These are phyloP conservation scores for Kradibia gibbosae DNA, from an alignment of 1,140 invertebrate genomes.

Conservation along the genomic window DNA sequence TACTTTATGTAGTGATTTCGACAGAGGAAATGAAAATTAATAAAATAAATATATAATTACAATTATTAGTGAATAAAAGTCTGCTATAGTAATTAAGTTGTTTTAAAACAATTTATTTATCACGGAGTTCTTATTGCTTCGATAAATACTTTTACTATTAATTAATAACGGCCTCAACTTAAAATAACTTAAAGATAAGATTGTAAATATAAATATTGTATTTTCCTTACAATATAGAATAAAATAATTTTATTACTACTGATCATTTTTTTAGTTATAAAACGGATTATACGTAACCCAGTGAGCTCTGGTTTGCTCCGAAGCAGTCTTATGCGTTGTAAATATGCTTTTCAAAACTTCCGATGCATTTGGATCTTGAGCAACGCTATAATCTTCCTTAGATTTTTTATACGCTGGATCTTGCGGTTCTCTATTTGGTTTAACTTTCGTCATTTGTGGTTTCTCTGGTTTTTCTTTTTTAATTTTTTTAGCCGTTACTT, in stretches of 20 bases:
- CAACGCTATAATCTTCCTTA: slow-evolving; percentile 85
- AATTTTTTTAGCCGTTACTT: slow-evolving; percentile 58
- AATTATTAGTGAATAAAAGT: background rate
- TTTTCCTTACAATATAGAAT: slow-evolving; percentile 28
- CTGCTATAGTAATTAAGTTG: background rate
- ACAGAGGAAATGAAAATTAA: background rate
- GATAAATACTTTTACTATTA: background rate
- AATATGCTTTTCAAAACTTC: slow-evolving; percentile 97
- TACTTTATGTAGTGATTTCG: background rate
- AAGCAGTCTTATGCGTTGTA: slow-evolving; percentile 89
- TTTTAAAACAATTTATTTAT: slow-evolving; percentile 5
- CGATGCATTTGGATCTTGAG: slow-evolving; percentile 91
- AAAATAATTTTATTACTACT: slow-evolving; percentile 37
- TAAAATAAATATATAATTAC: background rate
- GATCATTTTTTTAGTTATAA: slow-evolving; percentile 81
- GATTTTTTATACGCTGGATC: slow-evolving; percentile 84
- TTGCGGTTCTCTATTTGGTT: slow-evolving; percentile 67
- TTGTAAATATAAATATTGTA: slow-evolving; percentile 16
- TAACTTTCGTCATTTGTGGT: slow-evolving; percentile 35
- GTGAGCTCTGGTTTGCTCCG: slow-evolving; percentile 90
- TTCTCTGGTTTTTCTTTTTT: slow-evolving; percentile 61
- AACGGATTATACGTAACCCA: slow-evolving; percentile 99
- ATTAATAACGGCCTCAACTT: background rate
- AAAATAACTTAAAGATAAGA: slow-evolving; percentile 1
- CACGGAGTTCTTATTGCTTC: background rate